Conservation (phyloP, 1,140 invertebrate genomes). For the Drosophila busckii region DNA sequence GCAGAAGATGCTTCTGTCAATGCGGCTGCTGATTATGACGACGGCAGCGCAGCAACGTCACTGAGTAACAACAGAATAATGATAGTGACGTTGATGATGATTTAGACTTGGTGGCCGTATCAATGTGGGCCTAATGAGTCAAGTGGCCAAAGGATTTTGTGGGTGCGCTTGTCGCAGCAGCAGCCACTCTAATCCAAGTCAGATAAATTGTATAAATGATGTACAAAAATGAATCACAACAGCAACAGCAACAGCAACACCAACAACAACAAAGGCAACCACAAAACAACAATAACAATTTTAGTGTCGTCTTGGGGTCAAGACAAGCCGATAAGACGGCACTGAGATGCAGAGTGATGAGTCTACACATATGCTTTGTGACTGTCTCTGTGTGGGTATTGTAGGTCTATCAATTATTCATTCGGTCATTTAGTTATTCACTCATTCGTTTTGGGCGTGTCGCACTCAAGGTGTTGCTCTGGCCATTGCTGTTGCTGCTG, state of each 20-base stretch:
- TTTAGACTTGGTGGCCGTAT: constrained; percentile 32
- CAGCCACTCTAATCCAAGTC: constrained; percentile 49
- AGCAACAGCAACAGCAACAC: constrained; percentile 14
- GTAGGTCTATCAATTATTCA: constrained; percentile 59
- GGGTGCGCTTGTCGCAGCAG: constrained; percentile 48
- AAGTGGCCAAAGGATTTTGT: constrained; percentile 73
- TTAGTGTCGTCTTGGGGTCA: constrained; percentile 56
- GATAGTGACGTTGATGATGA: constrained; percentile 1
- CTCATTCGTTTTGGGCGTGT: constrained; percentile 39
- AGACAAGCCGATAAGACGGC: constrained; percentile 52
- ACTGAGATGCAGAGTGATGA: constrained; percentile 30
- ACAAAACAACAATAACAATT: constrained; percentile 45
- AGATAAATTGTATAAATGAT: constrained; percentile 71
- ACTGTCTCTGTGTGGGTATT: constrained; percentile 44
- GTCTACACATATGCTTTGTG: constrained; percentile 49
- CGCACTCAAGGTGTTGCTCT: constrained; percentile 26
- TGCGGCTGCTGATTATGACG: background rate
- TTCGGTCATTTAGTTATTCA: constrained; percentile 51
- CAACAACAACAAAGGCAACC: constrained; percentile 23
- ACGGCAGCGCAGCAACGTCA: constrained; percentile 26
- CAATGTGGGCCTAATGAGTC: constrained; percentile 70
- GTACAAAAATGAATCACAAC: constrained; percentile 54
- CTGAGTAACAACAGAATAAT: background rate
- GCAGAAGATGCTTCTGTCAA: constrained; percentile 48
- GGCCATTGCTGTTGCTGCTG: constrained; percentile 4